Evolutionary conservation across 2,888 invertebrate genomes (phyloP).

Genomic region (Terebella lapidaria): DNA sequence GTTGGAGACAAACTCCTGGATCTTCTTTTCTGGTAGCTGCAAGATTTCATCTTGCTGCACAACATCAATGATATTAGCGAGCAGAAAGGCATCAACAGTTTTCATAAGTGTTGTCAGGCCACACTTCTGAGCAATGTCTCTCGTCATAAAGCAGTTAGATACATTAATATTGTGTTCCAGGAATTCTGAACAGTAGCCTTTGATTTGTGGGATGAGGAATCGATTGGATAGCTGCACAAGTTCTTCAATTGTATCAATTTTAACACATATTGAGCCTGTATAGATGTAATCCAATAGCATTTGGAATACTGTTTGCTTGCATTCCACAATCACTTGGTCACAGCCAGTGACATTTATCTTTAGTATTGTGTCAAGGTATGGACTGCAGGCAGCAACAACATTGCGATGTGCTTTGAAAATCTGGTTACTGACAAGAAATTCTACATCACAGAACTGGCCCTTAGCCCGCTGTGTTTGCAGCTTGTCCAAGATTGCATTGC

Average conservation of each 20-base stretch:
- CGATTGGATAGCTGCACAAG: constrained; percentile 63
- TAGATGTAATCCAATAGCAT: constrained; percentile 63
- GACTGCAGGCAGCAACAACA: constrained; percentile 18
- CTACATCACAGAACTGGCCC: constrained; percentile 17
- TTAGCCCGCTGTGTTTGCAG: constrained; percentile 8
- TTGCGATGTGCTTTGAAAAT: constrained; percentile 13
- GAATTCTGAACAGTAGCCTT: constrained; percentile 64
- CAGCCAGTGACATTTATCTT: constrained; percentile 10
- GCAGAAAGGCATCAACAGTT: constrained; percentile 59
- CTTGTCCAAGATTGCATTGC: constrained; percentile 9
- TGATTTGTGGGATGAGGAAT: constrained; percentile 60
- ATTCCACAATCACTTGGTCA: constrained; percentile 9
- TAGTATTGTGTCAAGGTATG: constrained; percentile 16
- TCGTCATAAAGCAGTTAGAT: constrained; percentile 63
- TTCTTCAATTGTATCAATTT: constrained; percentile 62
- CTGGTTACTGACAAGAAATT: constrained; percentile 10
- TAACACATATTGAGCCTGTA: constrained; percentile 62
- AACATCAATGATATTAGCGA: constrained; percentile 55
- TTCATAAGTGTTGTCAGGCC: constrained; percentile 60
- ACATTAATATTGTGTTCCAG: constrained; percentile 62
- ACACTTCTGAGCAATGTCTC: constrained; percentile 62
- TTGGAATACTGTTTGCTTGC: constrained; percentile 1
- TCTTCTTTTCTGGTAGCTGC: constrained; percentile 54
- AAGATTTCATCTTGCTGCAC: constrained; percentile 60
- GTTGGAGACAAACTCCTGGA: constrained; percentile 59